phyloP scores from a whole-genome alignment of 2,113 vertebrate genomes.

The Erpornis zantholeuca region DNA sequence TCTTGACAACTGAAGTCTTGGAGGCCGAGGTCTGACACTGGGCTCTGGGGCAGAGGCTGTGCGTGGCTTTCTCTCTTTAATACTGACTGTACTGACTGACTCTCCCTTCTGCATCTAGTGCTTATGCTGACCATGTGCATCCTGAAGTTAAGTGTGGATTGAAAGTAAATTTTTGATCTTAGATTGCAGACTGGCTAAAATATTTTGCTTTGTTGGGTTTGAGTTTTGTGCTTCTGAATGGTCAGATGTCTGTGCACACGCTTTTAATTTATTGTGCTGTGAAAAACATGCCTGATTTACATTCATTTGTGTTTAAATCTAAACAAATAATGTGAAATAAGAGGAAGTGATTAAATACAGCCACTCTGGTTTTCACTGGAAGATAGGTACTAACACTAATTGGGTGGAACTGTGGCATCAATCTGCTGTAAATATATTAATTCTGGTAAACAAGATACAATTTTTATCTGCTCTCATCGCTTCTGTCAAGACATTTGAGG shows the following conservation, averaged over 20 bases:
- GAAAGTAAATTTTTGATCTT: not conserved
- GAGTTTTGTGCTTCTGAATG: not conserved
- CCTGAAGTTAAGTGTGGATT: not conserved
- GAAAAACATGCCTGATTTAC: not conserved
- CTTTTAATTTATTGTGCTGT: not conserved
- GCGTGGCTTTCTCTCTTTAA: not conserved
- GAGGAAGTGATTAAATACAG: not conserved
- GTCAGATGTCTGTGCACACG: not conserved
- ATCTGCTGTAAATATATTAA: not conserved
- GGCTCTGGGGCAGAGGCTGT: not conserved
- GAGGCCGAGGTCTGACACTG: not conserved
- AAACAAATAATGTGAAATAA: not conserved
- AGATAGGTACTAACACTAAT: not conserved
- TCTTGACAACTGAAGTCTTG: not conserved
- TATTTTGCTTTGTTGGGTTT: not conserved
- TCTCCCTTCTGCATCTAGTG: not conserved
- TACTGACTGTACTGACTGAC: not conserved
- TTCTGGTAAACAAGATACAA: not conserved
- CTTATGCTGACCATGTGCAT: not conserved
- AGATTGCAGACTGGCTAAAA: not conserved
- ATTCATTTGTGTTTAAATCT: not conserved
- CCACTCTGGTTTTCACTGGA: not conserved
- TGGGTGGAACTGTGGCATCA: not conserved
- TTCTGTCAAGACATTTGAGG: not conserved
- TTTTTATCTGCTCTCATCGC: not conserved